A percentile compares a stretch with the other conserved stretches of the same genome.
Conservation (phyloP, 1,140 invertebrate genomes). For the Drosophila leontia region DNA sequence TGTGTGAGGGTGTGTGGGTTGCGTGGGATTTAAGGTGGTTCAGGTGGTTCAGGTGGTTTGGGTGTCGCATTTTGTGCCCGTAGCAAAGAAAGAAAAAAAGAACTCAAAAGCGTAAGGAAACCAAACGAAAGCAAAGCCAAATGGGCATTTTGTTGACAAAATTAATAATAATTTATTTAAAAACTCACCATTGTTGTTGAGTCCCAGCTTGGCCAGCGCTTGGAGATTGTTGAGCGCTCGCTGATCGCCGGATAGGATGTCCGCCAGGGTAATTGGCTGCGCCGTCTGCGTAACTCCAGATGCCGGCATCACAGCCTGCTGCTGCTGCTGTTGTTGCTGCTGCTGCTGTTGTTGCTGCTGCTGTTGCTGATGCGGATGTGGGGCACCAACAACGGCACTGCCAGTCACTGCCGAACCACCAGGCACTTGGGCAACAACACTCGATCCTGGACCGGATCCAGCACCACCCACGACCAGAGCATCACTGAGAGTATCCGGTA, state of each 20-base stretch:
- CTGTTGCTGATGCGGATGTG: slow-evolving; percentile 23
- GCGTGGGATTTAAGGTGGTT: slow-evolving; percentile 21
- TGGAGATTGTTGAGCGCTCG: slow-evolving; percentile 94
- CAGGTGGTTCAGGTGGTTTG: slow-evolving; percentile 16
- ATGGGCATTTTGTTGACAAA: not conserved
- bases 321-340: slow-evolving; percentile 85
- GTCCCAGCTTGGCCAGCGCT: slow-evolving; percentile 93
- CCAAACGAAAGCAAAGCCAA: slow-evolving; percentile 3
- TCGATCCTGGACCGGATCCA: slow-evolving; percentile 34
- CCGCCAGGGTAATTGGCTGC: slow-evolving; percentile 88
- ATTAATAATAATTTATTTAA: not conserved
- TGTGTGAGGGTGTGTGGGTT: slow-evolving; percentile 16
- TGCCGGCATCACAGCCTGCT: slow-evolving; percentile 71
- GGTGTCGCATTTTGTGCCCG: slow-evolving; percentile 9
- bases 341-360: slow-evolving; percentile 34
- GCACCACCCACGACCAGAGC: slow-evolving; percentile 76
- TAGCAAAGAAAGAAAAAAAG: slow-evolving; percentile 28
- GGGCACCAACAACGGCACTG: slow-evolving; percentile 69
- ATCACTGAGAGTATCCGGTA: slow-evolving; percentile 84
- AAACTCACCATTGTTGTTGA: slow-evolving; percentile 88
- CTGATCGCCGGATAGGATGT: slow-evolving; percentile 91
- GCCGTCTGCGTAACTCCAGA: slow-evolving; percentile 73
- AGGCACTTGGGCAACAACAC: slow-evolving; percentile 39
- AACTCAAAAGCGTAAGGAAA: slow-evolving; percentile 42
- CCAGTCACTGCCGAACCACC: slow-evolving; percentile 61